Evolutionary conservation across 2,797 vertebrate genomes (phyloP).

Genomic region (Argya squamiceps): DNA sequence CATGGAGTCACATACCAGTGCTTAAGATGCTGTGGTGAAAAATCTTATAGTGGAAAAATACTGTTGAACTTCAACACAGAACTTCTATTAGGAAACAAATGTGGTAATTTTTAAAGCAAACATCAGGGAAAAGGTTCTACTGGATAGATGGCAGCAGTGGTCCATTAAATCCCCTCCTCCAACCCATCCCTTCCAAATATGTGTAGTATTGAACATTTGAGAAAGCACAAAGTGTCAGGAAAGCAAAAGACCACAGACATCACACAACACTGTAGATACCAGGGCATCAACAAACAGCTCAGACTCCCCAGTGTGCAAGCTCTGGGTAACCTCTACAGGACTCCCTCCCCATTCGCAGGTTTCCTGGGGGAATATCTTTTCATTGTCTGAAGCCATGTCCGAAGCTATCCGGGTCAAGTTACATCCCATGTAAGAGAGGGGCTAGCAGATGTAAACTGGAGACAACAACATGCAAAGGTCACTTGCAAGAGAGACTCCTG

Average conservation of each 20-base stretch:
- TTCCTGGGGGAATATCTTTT: neutral
- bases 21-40: neutral
- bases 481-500: neutral
- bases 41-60: neutral
- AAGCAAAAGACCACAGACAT: neutral
- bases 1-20: neutral
- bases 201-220: neutral
- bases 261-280: neutral
- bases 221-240: neutral
- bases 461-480: neutral
- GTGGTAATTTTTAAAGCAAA: neutral
- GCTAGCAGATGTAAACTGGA: neutral
- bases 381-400: neutral
- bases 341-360: neutral
- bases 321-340: neutral
- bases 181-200: neutral
- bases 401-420: neutral
- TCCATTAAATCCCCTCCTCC: neutral
- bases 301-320: neutral
- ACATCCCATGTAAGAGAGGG: neutral
- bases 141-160: neutral
- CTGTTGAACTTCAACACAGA: neutral
- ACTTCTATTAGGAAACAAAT: neutral
- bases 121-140: neutral
- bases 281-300: neutral